Base-by-base conservation (phyloP, 2,797 vertebrate genomes). In the Typhlichthys eigenmanni region DNA sequence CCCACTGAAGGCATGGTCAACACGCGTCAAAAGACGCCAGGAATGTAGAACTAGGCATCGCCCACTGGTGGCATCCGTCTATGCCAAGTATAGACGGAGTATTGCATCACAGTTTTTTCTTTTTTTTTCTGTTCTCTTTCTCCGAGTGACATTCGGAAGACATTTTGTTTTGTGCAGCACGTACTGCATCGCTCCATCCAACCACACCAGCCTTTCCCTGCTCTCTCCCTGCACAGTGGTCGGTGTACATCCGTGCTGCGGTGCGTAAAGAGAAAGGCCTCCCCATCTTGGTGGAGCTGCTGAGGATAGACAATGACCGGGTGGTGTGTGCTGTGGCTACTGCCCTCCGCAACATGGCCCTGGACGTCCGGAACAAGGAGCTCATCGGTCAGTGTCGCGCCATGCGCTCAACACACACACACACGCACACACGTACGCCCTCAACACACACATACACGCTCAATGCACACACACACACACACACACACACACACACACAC, bases 311-410 rank as follows among this genome's bases (percentile, higher is more conserved):
- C 90, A 98, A 98, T 2, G 97, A 99, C 87, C 94, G 97, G 12
- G 97, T 99, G 76, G 97, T 99, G 19, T 99, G 97, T 59, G 97
- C 97, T 0, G 97, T 99, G 70, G 97, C 97, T 76, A 99, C 97
- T 0, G 97, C 97, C 0, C 93, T 99, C 76, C 93, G 97, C 66
- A 99, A 99, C 92, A 99, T 99, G 97, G 97, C 97, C 81, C 91
- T 99, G 91, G 97, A 99, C 82, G 94, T 98, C 84, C 94, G 97
- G 90, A 99, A 99, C 89, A 99, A 99, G 88, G 97, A 98, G 69
- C 92, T 99, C 68, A 99, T 99, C 29, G 97, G 97, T 99, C 92
- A 24, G 95, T 82, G 3, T 12, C 47, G 4, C 12, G 47, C 34
- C 5, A 48, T 4, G 14, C 49, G 16, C 49, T n/a, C 4, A 51